Conservation (phyloP, 2,113 vertebrate genomes). For the Acrocephalus kingi region DNA sequence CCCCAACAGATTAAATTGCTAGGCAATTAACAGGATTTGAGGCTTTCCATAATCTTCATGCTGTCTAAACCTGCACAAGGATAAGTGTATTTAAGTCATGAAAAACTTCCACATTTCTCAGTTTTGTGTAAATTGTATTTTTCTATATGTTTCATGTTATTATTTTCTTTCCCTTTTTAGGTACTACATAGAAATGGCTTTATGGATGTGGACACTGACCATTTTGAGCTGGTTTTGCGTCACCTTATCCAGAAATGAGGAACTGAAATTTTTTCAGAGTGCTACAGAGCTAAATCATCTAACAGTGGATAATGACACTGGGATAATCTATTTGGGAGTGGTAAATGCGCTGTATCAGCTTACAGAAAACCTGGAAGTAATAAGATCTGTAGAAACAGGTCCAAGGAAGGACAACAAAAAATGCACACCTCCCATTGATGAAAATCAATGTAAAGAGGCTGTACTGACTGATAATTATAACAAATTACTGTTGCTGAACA, state of each 20-base stretch:
- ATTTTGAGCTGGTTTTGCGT: slow-evolving; percentile 56
- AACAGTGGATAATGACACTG: slow-evolving; percentile 77
- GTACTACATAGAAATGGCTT: slow-evolving; percentile 71
- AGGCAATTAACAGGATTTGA: neutral
- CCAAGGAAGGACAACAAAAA: slow-evolving; percentile 82
- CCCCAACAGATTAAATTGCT: neutral
- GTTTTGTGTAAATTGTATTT: neutral
- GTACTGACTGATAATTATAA: slow-evolving; percentile 83
- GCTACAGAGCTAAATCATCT: slow-evolving; percentile 86
- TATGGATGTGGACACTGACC: slow-evolving; percentile 65
- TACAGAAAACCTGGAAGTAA: slow-evolving; percentile 63
- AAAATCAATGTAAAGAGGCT: slow-evolving; percentile 80
- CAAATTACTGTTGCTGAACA: slow-evolving; percentile 89
- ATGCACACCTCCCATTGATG: slow-evolving; percentile 91
- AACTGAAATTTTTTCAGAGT: slow-evolving; percentile 67
- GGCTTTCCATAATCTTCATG: neutral
- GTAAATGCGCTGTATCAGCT: slow-evolving; percentile 90
- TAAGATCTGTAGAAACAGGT: slow-evolving; percentile 70
- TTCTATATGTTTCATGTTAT: neutral
- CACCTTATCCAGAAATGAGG: slow-evolving; percentile 49
- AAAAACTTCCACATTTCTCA: neutral
- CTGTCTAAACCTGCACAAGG: neutral
- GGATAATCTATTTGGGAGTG: slow-evolving; percentile 87
- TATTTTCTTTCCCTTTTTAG: slow-evolving; percentile 28
- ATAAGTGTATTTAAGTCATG: neutral